Evolutionary conservation across 2,113 vertebrate species (phyloP).

Genomic region (Notothenia coriiceps): DNA sequence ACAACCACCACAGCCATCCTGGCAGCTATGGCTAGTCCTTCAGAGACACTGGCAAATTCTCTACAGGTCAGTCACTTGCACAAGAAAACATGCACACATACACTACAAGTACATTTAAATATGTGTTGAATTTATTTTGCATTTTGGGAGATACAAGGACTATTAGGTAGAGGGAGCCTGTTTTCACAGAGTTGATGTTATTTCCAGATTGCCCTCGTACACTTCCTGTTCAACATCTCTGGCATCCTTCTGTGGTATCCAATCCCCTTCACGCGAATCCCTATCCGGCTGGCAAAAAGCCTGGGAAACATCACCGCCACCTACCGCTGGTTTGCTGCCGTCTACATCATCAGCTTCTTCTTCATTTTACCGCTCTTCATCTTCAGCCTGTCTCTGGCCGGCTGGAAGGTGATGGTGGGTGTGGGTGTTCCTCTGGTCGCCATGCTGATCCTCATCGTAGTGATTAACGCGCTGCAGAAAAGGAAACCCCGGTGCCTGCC

Average conservation of each 20-base stretch:
- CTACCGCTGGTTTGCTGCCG: conserved; percentile 94
- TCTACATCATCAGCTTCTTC: conserved; percentile 92
- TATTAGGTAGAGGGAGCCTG: neutral
- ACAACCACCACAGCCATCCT: conserved; percentile 95
- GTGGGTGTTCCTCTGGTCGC: conserved; percentile 85
- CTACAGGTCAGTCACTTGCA: conserved; percentile 88
- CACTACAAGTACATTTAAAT: neutral
- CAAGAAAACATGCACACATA: neutral
- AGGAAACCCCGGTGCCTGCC: conserved; percentile 84
- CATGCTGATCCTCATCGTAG: conserved; percentile 79
- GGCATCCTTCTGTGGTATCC: conserved; percentile 96
- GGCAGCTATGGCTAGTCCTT: conserved; percentile 93
- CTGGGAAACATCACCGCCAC: conserved; percentile 89
- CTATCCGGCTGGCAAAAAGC: conserved; percentile 89
- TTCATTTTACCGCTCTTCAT: conserved; percentile 87
- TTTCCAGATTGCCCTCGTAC: conserved; percentile 92
- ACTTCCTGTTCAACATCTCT: conserved; percentile 96
- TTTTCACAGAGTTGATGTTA: neutral
- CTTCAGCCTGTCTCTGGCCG: conserved; percentile 91
- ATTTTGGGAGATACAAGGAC: neutral
- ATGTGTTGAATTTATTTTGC: neutral
- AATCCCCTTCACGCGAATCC: conserved; percentile 89
- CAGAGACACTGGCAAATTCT: conserved; percentile 86
- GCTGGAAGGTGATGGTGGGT: conserved; percentile 90
- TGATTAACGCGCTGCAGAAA: conserved; percentile 87